phyloP scores from a whole-genome alignment of 2,113 vertebrate genomes.

The Xyrauchen texanus region DNA sequence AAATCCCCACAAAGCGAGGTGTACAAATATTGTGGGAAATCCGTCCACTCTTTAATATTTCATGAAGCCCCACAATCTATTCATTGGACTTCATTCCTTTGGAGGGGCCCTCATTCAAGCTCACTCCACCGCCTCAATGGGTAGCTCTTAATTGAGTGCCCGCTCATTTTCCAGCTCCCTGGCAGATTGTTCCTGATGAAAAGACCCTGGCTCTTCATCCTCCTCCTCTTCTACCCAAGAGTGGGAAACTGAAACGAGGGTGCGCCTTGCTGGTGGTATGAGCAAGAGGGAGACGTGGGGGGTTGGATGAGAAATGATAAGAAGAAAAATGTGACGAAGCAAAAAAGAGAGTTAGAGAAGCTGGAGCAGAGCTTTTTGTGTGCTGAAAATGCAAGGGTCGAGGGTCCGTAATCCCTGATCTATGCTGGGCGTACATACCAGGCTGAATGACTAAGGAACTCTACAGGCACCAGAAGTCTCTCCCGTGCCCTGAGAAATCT shows the following conservation, averaged over 20 bases:
- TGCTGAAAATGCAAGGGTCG: constrained; percentile 39
- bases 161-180: constrained; percentile 82
- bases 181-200: constrained; percentile 80
- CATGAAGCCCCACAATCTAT: constrained; percentile 83
- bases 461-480: constrained; percentile 29
- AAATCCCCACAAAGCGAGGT: constrained; percentile 89
- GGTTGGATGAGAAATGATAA: constrained; percentile 75
- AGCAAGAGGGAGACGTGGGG: constrained; percentile 66
- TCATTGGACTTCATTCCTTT: constrained; percentile 86
- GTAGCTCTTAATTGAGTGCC: constrained; percentile 93
- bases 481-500: constrained; percentile 41
- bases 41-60: constrained; percentile 83
- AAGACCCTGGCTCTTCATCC: constrained; percentile 77
- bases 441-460: constrained; percentile 36
- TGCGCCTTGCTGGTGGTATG: constrained; percentile 79
- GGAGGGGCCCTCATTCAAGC: constrained; percentile 82
- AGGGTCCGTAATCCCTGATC: constrained; percentile 46
- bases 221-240: constrained; percentile 78
- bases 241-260: constrained; percentile 77
- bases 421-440: constrained; percentile 36
- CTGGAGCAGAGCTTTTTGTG: not conserved
- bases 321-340: constrained; percentile 60
- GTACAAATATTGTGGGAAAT: constrained; percentile 96
- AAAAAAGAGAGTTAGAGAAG: not conserved
- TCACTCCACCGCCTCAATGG: constrained; percentile 80